Base-by-base conservation (phyloP, 2,797 vertebrate species). In the Nyctibius grandis region DNA sequence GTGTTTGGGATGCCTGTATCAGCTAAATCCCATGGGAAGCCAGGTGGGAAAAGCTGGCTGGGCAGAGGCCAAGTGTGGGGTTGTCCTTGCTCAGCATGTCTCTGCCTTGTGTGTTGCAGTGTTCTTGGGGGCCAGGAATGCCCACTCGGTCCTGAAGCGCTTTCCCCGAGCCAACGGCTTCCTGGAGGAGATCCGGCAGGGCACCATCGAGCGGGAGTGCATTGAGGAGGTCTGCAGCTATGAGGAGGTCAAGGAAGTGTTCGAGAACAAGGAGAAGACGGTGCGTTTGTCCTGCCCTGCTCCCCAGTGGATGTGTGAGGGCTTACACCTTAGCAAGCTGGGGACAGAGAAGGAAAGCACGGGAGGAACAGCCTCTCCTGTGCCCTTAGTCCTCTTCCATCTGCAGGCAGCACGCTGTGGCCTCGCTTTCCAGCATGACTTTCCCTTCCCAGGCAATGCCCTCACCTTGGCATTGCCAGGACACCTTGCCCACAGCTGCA, bases 141-240 rank as follows among this genome's bases (percentile, higher is more conserved):
- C 98, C 74, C 98, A 98, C 94, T 98, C 98, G 1, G 64, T 99
- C 73, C 98, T 98, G 96, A 98, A 98, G 91, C 98, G 98, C 63
- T 97, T 99, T 90, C 98, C 98, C 45, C 97, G 98, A 60, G 98
- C 98, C 95, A 99, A 98, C 25, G 97, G 98, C 79, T 99, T 99
- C 97, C 95, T 99, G 97, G 98, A 99, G 96, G 98, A 99, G 97
- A 95, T 99, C 47, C 97, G 98, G 25, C 98, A 98, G 91, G 99
- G 98, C 61, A 99, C 98, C 97, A 98, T 99, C 1, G 98, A 99
- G 96, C 97, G 98, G 12, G 99, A 99, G 96, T 99, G 99, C 92
- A 97, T 98, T 10, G 98, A 99, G 85, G 98, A 99, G 97, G 98
- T 98, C 97, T 99, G 98, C 98, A 99, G 98, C 97, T 99, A 99